Evolutionary conservation across 2,888 invertebrate genomes (phyloP), one percentile per base, ranked within the genome.

Genomic region (Andricus quercusramuli): DNA sequence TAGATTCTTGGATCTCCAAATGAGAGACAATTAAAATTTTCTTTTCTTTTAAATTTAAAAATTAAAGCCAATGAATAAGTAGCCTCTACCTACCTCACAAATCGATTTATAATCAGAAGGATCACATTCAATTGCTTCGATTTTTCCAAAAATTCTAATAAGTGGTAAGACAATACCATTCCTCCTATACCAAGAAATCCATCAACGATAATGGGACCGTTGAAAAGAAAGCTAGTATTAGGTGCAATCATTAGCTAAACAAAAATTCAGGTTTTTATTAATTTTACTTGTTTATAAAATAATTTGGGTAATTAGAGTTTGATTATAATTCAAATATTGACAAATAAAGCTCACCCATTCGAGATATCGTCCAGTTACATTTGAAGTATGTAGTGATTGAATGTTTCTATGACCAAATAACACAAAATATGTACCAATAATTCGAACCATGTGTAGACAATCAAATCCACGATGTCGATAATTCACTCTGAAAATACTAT

Each of bases 111-210:
- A 66, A 89, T 84, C 2, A 80, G 76, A 5, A 78, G 80, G 20
- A 84, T 8, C n/a, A 86, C 85, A 84, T 86, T 86, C 0, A 90
- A 79, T 41, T 80, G 85, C 77, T 87, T 88, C 13, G 68, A 84
- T 44, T 84, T 86, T 15, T 90, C 88, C 22, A 89, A 86, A 51
- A 87, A 85, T 20, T 79, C 66, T n/a, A 91, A 79, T 44, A 90
- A 56, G 20, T 84, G 80, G 78, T 90, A 89, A 37, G 87, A 81
- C 5, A 88, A 83, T 8, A 91, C 77, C 17, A 90, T 83, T 22
- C 89, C 90, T 2, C 90, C 88, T 22, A 89, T 82, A 0, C 81
- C 85, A 74, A 90, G 87, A 80, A 89, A 90, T 6, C 81, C 89
- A 41, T 90, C 90, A 62, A 88, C 85, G 8, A 88, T 78, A 15